Percentiles rank a stretch among this genome's conserved stretches.
These are phyloP conservation scores for Perdita meconis DNA, from an alignment of 2,888 invertebrate species.

Conservation along the genomic window DNA sequence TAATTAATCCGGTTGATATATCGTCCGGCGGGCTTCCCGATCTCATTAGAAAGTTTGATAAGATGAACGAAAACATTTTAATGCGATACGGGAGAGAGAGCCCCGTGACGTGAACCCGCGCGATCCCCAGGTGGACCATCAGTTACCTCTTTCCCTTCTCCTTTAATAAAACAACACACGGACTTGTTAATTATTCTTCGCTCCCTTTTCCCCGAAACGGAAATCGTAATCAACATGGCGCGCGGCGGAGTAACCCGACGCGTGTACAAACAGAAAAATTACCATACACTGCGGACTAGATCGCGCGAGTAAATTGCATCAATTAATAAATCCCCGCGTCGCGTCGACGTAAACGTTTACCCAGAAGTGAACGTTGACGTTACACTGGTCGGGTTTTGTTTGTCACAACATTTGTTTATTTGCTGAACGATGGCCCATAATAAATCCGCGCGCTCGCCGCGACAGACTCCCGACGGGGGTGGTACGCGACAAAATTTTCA, in stretches of 20 bases:
- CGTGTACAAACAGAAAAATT: neutral
- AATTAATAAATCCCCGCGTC: slow-evolving; percentile 3
- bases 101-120: too few relatives aligned
- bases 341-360: neutral
- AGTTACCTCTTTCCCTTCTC: too few relatives aligned
- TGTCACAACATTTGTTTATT: slow-evolving; percentile 24
- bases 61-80: too few relatives aligned
- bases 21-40: too few relatives aligned
- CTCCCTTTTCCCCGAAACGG: neutral
- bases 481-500: slow-evolving; percentile 1
- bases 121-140: neutral
- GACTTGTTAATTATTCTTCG: neutral
- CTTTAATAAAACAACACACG: too few relatives aligned
- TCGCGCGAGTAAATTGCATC: neutral
- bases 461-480: neutral
- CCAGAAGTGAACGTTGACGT: neutral
- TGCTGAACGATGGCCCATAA: neutral
- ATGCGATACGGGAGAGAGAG: too few relatives aligned
- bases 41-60: too few relatives aligned
- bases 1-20: too few relatives aligned
- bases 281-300: neutral
- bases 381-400: neutral
- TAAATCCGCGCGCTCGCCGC: slow-evolving; percentile 20
- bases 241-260: neutral
- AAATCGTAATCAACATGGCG: neutral